phyloP scores from a whole-genome alignment of 2,888 invertebrate genomes.

The Hirtodrosophila trivittata region DNA sequence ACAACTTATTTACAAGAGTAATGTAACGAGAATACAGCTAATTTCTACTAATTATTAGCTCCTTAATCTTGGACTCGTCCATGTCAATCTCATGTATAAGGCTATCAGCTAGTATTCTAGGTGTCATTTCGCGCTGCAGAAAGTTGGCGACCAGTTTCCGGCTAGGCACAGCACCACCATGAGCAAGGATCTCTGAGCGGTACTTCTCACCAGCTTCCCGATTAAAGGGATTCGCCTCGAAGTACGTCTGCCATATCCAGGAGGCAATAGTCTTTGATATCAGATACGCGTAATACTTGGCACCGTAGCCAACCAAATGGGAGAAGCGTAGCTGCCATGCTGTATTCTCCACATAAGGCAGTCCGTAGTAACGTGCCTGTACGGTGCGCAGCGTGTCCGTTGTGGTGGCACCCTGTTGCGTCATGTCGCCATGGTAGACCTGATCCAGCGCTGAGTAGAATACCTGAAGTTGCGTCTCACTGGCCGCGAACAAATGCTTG shows the following conservation, averaged over 20 bases:
- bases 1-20: constrained; percentile 45
- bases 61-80: constrained; percentile 85
- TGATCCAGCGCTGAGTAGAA: constrained; percentile 97
- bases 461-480: constrained; percentile 93
- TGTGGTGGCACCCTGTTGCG: constrained; percentile 84
- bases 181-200: constrained; percentile 89
- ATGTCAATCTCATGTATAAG: constrained; percentile 90
- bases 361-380: constrained; percentile 92
- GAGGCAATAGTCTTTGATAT: constrained; percentile 97
- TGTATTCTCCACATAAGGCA: constrained; percentile 95
- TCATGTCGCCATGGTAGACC: constrained; percentile 88
- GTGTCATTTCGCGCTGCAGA: constrained; percentile 90
- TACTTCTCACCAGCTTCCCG: constrained; percentile 91
- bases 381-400: constrained; percentile 90
- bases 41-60: constrained; percentile 66
- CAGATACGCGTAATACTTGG: constrained; percentile 98
- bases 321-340: constrained; percentile 98
- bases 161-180: constrained; percentile 95
- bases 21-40: constrained; percentile 28
- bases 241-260: constrained; percentile 95
- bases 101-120: constrained; percentile 91
- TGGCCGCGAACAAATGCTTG: constrained; percentile 94
- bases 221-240: constrained; percentile 90
- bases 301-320: constrained; percentile 98
- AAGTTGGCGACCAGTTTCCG: constrained; percentile 91